A percentile compares a stretch with the other conserved stretches of the same genome.
These are phyloP conservation scores for Zaprionus capensis DNA, from an alignment of 1,140 invertebrate genomes.

Conservation along the genomic window DNA sequence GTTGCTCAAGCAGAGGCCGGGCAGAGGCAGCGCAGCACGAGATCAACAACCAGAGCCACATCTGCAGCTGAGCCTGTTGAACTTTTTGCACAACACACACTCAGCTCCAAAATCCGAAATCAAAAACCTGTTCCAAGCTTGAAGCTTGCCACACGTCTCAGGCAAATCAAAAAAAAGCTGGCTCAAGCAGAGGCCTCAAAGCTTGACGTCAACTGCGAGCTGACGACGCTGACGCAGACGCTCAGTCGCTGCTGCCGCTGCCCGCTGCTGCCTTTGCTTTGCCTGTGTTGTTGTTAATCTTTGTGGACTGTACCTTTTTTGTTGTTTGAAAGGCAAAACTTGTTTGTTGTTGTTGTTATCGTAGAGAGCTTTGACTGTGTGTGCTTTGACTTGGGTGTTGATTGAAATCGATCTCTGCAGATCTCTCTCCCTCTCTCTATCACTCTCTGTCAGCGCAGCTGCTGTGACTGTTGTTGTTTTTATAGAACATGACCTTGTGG, in stretches of 20 bases:
- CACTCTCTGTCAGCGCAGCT: constrained; percentile 16
- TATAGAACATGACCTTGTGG: constrained; percentile 37
- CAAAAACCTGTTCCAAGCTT: constrained; percentile 71
- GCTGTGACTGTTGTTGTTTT: not conserved
- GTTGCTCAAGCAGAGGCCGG: constrained; percentile 18
- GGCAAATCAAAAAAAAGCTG: constrained; percentile 67
- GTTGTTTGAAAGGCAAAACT: constrained; percentile 67
- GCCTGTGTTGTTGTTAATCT: constrained; percentile 60
- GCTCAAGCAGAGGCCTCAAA: constrained; percentile 32
- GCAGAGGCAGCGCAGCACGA: constrained; percentile 40
- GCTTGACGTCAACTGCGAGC: constrained; percentile 35
- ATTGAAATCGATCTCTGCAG: constrained; percentile 71
- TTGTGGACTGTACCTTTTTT: constrained; percentile 76
- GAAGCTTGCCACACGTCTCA: constrained; percentile 76
- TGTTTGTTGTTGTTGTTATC: constrained; percentile 58
- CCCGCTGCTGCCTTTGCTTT: constrained; percentile 23
- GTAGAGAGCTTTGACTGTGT: constrained; percentile 19
- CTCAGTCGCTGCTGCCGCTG: not conserved
- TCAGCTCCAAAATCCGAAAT: constrained; percentile 74
- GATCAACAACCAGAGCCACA: constrained; percentile 52
- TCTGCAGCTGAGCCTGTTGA: constrained; percentile 62
- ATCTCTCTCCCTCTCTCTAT: not conserved
- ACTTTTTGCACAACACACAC: constrained; percentile 63
- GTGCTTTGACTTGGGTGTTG: constrained; percentile 46
- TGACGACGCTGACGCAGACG: constrained; percentile 14